Base-by-base conservation (phyloP, 92 coral and sea anemone genomes). In the Anthopleura xanthogrammica region DNA sequence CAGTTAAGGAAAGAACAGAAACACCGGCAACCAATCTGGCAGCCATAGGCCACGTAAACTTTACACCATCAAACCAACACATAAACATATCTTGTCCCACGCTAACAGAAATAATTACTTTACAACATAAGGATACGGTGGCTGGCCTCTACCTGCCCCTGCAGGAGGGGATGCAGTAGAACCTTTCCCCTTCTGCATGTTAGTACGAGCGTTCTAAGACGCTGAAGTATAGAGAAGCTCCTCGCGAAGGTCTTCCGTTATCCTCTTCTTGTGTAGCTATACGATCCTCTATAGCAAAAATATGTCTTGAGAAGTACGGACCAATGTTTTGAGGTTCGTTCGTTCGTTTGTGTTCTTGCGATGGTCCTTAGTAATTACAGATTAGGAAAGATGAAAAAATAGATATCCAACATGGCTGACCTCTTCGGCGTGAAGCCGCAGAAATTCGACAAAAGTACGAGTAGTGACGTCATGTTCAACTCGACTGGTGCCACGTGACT, bases 371-470 rank as follows among this genome's bases (percentile, higher is more conserved):
- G 82, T 78, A 55, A 86, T 74, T 83, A 87, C 93, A 91, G 98
- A 93, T 93, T 92, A 48, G 68, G 70, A 86, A 60, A 86, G 98
- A 93, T 93, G 92, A 91, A 93, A 89, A 86, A 91, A 52, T 89
- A 76, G 75, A 80, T 89, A 89, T 91, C 93, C 93, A 93, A 93
- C 91, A 93, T 93, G 95, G 95, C 98, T 93, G 98, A 89, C 88
- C 92, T 89, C 95, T 89, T 91, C 88, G 95, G 95, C 95, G 91
- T 85, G 94, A 91, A 93, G 98, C 98, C 98, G 98, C 93, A 93
- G 92, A 91, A 86, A 85, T 87, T 90, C 94, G 95, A 87, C 88
- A 82, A 85, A 88, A 89, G 90, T 86, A 79, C 87, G 92, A 92
- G 77, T 85, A 78, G 85, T 93, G 98, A 93, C 98, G 98, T 93